Conservation (phyloP, 2,113 vertebrate genomes). For the Deroptyus accipitrinus region DNA sequence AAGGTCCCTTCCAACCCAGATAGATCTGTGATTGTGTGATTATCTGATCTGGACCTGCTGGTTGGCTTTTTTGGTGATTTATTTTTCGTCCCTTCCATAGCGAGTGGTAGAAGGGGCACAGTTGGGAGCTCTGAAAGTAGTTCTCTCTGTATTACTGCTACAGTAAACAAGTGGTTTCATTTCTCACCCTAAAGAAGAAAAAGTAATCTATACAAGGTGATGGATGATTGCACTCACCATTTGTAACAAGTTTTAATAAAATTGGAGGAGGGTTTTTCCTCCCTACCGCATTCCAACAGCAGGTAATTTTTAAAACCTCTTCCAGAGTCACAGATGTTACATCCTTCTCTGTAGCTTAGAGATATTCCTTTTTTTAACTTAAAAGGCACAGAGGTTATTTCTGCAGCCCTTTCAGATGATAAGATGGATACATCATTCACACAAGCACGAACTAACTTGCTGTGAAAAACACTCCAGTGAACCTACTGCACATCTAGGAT, state of each 20-base stretch:
- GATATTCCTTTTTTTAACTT: neutral
- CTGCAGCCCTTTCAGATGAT: neutral
- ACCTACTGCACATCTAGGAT: rapidly evolving
- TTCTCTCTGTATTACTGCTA: neutral
- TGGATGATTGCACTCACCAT: neutral
- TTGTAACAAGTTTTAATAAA: conserved; percentile 22
- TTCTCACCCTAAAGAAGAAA: neutral
- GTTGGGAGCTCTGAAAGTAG: neutral
- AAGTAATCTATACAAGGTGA: neutral
- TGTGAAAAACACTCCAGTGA: neutral
- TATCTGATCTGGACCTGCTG: neutral
- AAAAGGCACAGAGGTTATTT: neutral
- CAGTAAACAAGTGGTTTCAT: conserved; percentile 13
- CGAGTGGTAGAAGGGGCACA: neutral
- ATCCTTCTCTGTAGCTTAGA: neutral
- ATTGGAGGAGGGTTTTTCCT: neutral
- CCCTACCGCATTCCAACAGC: neutral
- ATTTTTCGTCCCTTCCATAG: neutral
- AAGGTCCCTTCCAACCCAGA: neutral
- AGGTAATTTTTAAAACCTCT: neutral
- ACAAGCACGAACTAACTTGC: neutral
- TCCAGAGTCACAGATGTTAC: neutral
- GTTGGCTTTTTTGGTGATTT: neutral
- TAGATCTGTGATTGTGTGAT: neutral
- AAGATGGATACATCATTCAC: rapidly evolving